These are phyloP conservation scores for Oppia nitens DNA, from an alignment of 1,140 invertebrate species.

Conservation along the genomic window DNA sequence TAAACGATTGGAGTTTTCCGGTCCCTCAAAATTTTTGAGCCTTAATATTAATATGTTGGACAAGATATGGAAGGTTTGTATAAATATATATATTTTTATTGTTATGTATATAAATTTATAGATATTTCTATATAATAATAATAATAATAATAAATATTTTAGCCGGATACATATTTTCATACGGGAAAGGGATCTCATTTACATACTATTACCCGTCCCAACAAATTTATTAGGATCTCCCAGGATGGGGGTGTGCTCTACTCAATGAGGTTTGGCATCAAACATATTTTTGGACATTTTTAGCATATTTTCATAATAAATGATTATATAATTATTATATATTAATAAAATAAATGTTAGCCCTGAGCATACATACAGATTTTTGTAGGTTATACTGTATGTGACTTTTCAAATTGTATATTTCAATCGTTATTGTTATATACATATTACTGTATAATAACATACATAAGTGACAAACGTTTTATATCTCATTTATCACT, in stretches of 20 bases:
- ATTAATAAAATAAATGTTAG: no score
- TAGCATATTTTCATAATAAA: no score
- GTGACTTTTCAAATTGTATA: no score
- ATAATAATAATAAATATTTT: no score
- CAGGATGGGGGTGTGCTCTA: conserved; percentile 75
- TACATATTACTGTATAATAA: no score
- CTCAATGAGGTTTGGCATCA: conserved; percentile 73
- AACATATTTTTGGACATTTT: no score
- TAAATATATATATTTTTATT: background rate
- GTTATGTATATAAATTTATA: background rate
- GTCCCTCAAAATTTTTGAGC: conserved; percentile 18
- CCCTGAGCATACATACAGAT: no score
- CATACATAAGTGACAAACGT: no score
- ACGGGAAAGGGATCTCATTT: conserved; percentile 33
- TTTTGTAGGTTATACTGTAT: no score
- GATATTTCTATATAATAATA: background rate
- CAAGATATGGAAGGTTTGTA: conserved; percentile 21
- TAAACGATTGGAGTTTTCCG: conserved; percentile 20
- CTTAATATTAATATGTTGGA: conserved; percentile 25
- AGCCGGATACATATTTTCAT: conserved; percentile 26
- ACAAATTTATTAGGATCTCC: conserved; percentile 68
- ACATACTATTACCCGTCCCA: conserved; percentile 87
- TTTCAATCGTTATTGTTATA: no score
- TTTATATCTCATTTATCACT: no score
- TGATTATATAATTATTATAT: no score